phyloP scores from a whole-genome alignment of 2,113 vertebrate species.

The Coryphaenoides rupestris region DNA sequence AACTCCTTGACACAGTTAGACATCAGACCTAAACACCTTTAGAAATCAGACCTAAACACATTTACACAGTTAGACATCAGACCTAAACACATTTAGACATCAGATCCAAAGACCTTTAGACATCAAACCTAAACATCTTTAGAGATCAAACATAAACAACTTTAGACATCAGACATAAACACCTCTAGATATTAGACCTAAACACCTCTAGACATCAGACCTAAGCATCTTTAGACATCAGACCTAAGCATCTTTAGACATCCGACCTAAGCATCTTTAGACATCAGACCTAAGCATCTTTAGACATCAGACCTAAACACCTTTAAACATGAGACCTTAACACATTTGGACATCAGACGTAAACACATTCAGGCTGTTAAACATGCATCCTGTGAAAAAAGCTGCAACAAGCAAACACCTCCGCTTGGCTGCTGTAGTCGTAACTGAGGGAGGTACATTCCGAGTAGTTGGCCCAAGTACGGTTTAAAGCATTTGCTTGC shows the following conservation, averaged over 20 bases:
- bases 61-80: too few species aligned
- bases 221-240: too few species aligned
- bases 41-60: too few species aligned
- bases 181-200: too few species aligned
- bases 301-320: slow-evolving; percentile 71
- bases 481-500: slow-evolving; percentile 77
- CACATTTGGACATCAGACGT: slow-evolving; percentile 27
- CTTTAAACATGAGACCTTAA: slow-evolving; percentile 56
- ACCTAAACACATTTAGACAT: background rate
- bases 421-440: slow-evolving; percentile 70
- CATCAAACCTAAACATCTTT: background rate
- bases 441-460: slow-evolving; percentile 83
- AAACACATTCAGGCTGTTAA: slow-evolving; percentile 77
- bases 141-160: slow-evolving; percentile 72
- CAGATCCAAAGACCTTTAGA: slow-evolving; percentile 86
- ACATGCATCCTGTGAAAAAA: background rate
- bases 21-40: too few species aligned
- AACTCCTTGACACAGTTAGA: too few species aligned
- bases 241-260: too few species aligned
- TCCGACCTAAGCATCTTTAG: too few species aligned
- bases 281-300: background rate
- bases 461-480: slow-evolving; percentile 90
- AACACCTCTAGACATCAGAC: too few species aligned
- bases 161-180: too few species aligned
- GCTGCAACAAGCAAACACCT: slow-evolving; percentile 60